These are phyloP conservation scores for Drosophila bocqueti DNA, from an alignment of 1,140 invertebrate genomes.

Conservation along the genomic window DNA sequence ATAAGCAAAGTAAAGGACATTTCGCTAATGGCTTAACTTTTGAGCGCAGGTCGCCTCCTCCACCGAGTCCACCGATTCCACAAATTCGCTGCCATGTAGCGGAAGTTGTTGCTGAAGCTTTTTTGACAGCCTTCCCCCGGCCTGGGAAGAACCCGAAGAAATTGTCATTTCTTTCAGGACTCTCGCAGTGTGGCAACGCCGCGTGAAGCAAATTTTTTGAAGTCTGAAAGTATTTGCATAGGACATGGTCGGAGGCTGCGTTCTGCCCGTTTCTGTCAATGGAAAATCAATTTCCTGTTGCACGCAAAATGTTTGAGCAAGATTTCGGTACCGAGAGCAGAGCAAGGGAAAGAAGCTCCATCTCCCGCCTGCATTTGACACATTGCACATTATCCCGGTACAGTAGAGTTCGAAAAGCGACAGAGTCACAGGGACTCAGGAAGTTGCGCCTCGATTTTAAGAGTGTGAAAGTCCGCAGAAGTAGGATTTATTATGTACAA, in stretches of 20 bases:
- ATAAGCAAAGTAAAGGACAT: slow-evolving; percentile 83
- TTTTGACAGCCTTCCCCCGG: slow-evolving; percentile 70
- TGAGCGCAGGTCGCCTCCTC: slow-evolving; percentile 50
- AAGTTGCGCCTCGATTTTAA: background rate
- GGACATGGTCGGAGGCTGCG: slow-evolving; percentile 33
- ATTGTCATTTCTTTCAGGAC: slow-evolving; percentile 56
- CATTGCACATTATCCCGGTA: slow-evolving; percentile 62
- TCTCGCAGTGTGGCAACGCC: slow-evolving; percentile 70
- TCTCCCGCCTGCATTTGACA: slow-evolving; percentile 76
- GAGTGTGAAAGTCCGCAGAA: too few species aligned
- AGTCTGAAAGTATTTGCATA: slow-evolving; percentile 77
- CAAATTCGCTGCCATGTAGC: slow-evolving; percentile 52
- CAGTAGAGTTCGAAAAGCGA: background rate
- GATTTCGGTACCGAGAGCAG: slow-evolving; percentile 2
- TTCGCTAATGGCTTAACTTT: slow-evolving; percentile 83
- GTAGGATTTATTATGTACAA: too few species aligned
- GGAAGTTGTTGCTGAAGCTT: slow-evolving; percentile 80
- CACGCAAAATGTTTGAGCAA: slow-evolving; percentile 67
- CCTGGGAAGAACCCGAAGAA: slow-evolving; percentile 20
- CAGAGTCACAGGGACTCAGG: background rate
- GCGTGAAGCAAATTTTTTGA: slow-evolving; percentile 56
- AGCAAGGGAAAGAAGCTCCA: too few species aligned
- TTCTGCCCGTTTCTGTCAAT: slow-evolving; percentile 59
- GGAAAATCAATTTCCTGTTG: slow-evolving; percentile 81
- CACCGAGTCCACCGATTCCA: background rate